Evolutionary conservation across 2,888 invertebrate genomes (phyloP).

Genomic region (Syritta pipiens): DNA sequence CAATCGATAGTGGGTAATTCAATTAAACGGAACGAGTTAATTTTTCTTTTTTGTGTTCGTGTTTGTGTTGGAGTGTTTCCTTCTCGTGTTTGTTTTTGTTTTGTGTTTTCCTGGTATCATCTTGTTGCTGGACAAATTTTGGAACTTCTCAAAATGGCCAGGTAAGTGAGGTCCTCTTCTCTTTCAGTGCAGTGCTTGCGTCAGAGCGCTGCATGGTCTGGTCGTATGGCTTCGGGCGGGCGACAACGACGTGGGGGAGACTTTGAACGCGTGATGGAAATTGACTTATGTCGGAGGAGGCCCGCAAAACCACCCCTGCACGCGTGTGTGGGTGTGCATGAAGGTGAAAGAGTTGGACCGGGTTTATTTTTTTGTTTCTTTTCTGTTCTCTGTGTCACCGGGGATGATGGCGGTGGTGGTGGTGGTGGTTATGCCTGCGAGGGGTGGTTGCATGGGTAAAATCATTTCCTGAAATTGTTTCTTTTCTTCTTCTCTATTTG

Average conservation of each 20-base stretch:
- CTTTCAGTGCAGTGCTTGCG: no score
- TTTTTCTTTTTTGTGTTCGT: slow-evolving; percentile 1
- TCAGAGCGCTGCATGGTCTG: no score
- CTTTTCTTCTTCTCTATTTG: slow-evolving; percentile 13
- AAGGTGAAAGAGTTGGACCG: slow-evolving; percentile 14
- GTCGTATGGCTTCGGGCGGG: slow-evolving; percentile 38
- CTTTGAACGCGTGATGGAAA: slow-evolving; percentile 31
- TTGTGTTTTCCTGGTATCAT: neutral
- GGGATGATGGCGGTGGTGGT: slow-evolving; percentile 1
- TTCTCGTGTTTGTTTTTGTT: neutral
- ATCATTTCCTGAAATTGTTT: slow-evolving; percentile 53
- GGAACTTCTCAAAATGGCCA: slow-evolving; percentile 52
- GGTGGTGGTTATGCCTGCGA: slow-evolving; percentile 2
- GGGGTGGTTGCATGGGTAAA: slow-evolving; percentile 4
- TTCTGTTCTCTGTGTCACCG: no score
- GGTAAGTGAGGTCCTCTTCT: no score
- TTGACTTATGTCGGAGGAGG: slow-evolving; percentile 35
- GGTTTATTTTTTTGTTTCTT: slow-evolving; percentile 4
- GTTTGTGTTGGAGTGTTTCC: slow-evolving; percentile 5
- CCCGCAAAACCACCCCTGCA: no score
- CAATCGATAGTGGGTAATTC: slow-evolving; percentile 61
- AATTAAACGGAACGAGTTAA: slow-evolving; percentile 40
- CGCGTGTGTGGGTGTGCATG: neutral
- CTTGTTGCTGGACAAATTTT: slow-evolving; percentile 18
- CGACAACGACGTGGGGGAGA: neutral